Base-by-base conservation (phyloP, 2,888 invertebrate species). In the Morpho helenor region DNA sequence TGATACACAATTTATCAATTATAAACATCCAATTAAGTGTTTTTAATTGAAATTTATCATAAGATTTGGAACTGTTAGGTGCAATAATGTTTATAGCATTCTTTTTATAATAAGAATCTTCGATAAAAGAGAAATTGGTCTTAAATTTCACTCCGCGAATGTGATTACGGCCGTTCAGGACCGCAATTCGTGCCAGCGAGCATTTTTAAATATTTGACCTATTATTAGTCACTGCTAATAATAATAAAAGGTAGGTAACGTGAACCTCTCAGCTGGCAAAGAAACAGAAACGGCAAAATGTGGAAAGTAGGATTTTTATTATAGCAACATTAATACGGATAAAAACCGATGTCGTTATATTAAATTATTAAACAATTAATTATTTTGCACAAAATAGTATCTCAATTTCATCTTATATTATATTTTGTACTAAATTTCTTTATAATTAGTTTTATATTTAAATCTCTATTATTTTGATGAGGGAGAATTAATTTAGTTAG, bases 231-330 rank as follows among this genome's bases (percentile, higher is more conserved):
- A 71, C 71, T 68, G 82, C 89, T 89, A 88, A 86, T 87, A 88
- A 89, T 90, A 90, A 87, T 87, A 76, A 87, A 87, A 87, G 84
- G 86, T 80, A 77, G 76, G 80, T 89, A 90, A 88, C 84, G 84
- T 86, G 88, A 88, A 84, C 86, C 87, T 80, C 78, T 80, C 80
- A 79, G 75, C 79, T 79, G 77, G 75, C 72, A 71, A 74, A 76
- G 72, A 74, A 78, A 77, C 75, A 72, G 65, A 68, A 68, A 73
- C 63, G 66, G 64, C 63, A 65, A 63, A 65, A 53, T 62, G 49
- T 53, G 73, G 78, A 68, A 74, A 56, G 67, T 70, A 67, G 16
- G 57, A 67, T 69, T 67, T 62, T 67, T 62, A 23, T 42, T 55
- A 64, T 77, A 71, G 81, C 75, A 80, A 75, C 77, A 79, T 71